Percentiles rank a stretch among this genome's conserved stretches.
Conservation (phyloP, 2,888 invertebrate species). For the Pristionchus mayeri region DNA sequence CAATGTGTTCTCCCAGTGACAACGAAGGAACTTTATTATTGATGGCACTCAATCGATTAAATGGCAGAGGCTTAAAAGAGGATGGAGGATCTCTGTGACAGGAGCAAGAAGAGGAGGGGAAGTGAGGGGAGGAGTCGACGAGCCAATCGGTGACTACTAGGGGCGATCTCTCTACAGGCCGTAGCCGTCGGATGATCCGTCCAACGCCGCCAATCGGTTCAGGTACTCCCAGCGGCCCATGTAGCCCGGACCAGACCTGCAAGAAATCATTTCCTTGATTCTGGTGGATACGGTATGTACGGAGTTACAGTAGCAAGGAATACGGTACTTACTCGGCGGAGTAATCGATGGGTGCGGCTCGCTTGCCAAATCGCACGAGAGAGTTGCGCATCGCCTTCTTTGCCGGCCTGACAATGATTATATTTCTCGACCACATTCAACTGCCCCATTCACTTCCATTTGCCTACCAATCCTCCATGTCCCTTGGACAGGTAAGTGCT, state of each 20-base stretch:
- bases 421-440: too few relatives aligned
- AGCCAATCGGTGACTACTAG: constrained; percentile 26
- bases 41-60: background rate
- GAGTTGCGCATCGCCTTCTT: constrained; percentile 68
- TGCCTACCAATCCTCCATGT: too few relatives aligned
- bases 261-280: background rate
- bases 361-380: constrained; percentile 65
- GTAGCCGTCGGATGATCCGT: constrained; percentile 28
- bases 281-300: background rate
- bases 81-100: constrained; percentile 18
- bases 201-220: background rate
- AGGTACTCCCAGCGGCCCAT: constrained; percentile 31
- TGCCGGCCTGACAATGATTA: constrained; percentile 52
- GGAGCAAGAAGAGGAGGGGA: background rate
- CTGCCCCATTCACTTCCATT: too few relatives aligned
- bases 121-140: background rate
- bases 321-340: constrained; percentile 31
- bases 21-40: constrained; percentile 35
- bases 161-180: background rate
- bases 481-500: too few relatives aligned
- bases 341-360: constrained; percentile 36
- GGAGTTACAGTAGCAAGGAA: background rate
- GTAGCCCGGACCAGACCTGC: background rate
- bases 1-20: background rate
- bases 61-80: background rate